Base-by-base conservation (phyloP, 37 sponge, comb jelly and placozoan species). In the Haliclona indistincta region DNA sequence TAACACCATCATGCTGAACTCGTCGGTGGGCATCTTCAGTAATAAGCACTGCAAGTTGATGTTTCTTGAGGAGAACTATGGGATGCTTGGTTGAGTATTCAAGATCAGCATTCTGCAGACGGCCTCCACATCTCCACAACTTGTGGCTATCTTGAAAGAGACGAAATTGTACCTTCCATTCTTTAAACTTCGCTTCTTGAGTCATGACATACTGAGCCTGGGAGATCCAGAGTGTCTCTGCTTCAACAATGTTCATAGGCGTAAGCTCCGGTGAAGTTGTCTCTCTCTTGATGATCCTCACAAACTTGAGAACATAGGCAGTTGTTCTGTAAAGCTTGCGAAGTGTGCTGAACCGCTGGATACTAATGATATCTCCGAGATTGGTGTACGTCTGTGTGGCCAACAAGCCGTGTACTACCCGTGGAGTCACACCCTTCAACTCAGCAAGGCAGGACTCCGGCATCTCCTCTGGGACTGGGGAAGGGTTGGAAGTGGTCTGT, bases 61-160 rank as follows among this genome's bases (percentile, higher is more conserved):
- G 53, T 19, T 51, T 19, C 15, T 15, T 51, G 19, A 19, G 53
- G 17, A 51, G 53, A 15, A 51, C 17, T 15, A 51, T 51, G 15
- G 53, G 53, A 19, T 51, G 64, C 13, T n/a, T n/a, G n/a, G n/a
- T n/a, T n/a, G n/a, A n/a, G n/a, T n/a, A n/a, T n/a, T n/a, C n/a
- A n/a, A n/a, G n/a, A 11, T 26, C 28, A 17, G 64, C 64, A 62
- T 62, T 62, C 64, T 62, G 25, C 11, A 62, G 28, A 23, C 64
- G 13, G 28, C 64, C 64, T 62, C 64, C 64, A 62, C 64, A 62
- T 62, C 64, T 49, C n/a, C n/a, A n/a, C n/a, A n/a, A n/a, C n/a
- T n/a, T n/a, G 17, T 49, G 13, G 17, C 17, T 17, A 17, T 49
- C 53, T 17, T 20, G 17, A 17, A 20, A 49, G 17, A 49, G 53